Evolutionary conservation across 1,140 invertebrate species (phyloP).

Genomic region (Drosophila pectinifera): DNA sequence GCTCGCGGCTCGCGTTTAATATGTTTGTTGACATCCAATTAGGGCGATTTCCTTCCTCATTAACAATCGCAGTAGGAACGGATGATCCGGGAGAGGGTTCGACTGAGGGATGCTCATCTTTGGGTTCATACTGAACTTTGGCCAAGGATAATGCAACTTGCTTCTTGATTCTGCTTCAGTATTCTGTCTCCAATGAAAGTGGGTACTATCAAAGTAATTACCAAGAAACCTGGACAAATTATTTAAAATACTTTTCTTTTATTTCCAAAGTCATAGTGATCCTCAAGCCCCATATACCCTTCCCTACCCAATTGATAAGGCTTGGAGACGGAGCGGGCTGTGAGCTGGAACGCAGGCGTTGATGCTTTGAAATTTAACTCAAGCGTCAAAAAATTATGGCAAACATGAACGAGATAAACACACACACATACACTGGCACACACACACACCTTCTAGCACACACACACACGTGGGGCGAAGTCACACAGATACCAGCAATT

Average conservation of each 20-base stretch:
- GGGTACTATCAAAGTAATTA: too few species aligned
- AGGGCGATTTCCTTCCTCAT: constrained; percentile 83
- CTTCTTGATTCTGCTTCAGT: too few species aligned
- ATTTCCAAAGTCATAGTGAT: neutral
- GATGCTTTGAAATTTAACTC: constrained; percentile 72
- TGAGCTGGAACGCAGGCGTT: constrained; percentile 55
- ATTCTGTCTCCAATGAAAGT: too few species aligned
- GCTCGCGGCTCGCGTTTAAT: constrained; percentile 59
- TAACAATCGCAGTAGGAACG: constrained; percentile 64
- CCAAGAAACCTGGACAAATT: too few species aligned
- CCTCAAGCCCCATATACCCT: constrained; percentile 1
- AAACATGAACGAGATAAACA: constrained; percentile 49
- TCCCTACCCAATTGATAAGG: constrained; percentile 15
- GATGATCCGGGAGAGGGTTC: constrained; percentile 1
- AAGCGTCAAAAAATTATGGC: constrained; percentile 77
- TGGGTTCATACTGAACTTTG: too few species aligned
- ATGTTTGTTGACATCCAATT: constrained; percentile 84
- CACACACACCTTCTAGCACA: too few species aligned
- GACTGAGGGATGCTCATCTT: constrained; percentile 6
- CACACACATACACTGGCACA: constrained; percentile 19
- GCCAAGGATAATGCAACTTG: too few species aligned
- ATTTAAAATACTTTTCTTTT: too few species aligned
- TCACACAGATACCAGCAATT: constrained; percentile 62
- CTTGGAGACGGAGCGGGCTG: constrained; percentile 33
- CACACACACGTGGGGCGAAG: neutral